These are phyloP conservation scores for Coluber constrictor DNA, from an alignment of 2,797 vertebrate species.

Conservation along the genomic window DNA sequence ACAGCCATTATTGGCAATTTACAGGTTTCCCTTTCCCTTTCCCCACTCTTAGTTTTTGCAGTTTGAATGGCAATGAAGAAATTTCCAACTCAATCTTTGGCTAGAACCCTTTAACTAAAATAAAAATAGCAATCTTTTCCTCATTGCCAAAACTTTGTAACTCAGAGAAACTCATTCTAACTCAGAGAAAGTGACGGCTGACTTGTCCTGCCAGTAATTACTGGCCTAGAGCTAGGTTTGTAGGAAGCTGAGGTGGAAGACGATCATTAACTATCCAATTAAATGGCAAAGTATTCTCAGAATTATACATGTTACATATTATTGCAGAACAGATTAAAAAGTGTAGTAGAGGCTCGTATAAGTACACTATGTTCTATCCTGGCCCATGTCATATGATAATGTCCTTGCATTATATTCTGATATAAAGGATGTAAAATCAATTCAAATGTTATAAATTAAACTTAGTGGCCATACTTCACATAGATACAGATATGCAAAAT, in stretches of 20 bases:
- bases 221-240: conserved; percentile 58
- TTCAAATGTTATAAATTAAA: background rate
- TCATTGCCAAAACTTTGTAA: conserved; percentile 26
- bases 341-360: background rate
- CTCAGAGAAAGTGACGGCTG: conserved; percentile 56
- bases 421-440: background rate
- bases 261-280: conserved; percentile 47
- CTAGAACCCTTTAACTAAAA: conserved; percentile 37
- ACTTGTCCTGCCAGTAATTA: conserved; percentile 60
- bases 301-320: conserved; percentile 48
- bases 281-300: conserved; percentile 46
- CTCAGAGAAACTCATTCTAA: conserved; percentile 3
- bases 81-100: conserved; percentile 37
- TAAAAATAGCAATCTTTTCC: background rate
- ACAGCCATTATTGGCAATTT: background rate
- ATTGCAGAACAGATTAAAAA: background rate
- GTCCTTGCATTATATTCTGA: background rate
- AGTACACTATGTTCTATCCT: background rate
- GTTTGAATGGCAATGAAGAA: background rate
- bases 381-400: background rate
- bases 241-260: conserved; percentile 41
- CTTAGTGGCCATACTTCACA: background rate
- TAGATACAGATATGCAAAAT: background rate
- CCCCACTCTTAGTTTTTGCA: background rate
- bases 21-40: background rate